Evolutionary conservation across 2,888 invertebrate species (phyloP).

Genomic region (Pammene aurita): DNA sequence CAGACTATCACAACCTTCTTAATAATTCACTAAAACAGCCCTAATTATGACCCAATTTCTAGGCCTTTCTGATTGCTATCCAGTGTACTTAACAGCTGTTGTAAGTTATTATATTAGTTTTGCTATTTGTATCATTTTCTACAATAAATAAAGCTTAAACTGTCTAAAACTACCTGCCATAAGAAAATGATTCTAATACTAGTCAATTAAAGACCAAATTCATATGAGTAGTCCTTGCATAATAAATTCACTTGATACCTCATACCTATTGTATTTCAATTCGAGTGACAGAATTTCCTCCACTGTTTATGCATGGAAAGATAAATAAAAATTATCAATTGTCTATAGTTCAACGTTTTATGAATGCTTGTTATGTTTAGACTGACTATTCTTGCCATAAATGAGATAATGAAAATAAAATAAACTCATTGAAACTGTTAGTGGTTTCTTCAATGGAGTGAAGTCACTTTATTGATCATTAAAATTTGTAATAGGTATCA

Average conservation of each 20-base stretch:
- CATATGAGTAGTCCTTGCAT: neutral
- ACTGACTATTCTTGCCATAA: neutral
- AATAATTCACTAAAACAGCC: slow-evolving; percentile 10
- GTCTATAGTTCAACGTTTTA: too few relatives aligned
- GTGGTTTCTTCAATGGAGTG: neutral
- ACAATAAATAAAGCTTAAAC: neutral
- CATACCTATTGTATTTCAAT: slow-evolving; percentile 23
- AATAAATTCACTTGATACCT: slow-evolving; percentile 26
- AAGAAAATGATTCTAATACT: neutral
- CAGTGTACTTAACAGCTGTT: neutral
- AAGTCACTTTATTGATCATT: neutral
- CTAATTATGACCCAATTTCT: neutral
- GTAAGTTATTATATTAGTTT: slow-evolving; percentile 1
- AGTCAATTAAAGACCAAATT: neutral
- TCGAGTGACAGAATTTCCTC: neutral
- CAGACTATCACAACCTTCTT: neutral
- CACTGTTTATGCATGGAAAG: neutral
- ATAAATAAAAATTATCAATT: neutral
- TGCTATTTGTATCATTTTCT: neutral
- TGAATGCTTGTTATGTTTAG: neutral
- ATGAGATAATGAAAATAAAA: neutral
- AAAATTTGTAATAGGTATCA: too few relatives aligned
- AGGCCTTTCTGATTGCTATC: slow-evolving; percentile 4
- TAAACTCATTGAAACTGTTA: neutral
- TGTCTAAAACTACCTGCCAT: neutral